Evolutionary conservation across 2,113 vertebrate genomes (phyloP), one percentile per base, ranked within the genome.

Genomic region (Solea solea): DNA sequence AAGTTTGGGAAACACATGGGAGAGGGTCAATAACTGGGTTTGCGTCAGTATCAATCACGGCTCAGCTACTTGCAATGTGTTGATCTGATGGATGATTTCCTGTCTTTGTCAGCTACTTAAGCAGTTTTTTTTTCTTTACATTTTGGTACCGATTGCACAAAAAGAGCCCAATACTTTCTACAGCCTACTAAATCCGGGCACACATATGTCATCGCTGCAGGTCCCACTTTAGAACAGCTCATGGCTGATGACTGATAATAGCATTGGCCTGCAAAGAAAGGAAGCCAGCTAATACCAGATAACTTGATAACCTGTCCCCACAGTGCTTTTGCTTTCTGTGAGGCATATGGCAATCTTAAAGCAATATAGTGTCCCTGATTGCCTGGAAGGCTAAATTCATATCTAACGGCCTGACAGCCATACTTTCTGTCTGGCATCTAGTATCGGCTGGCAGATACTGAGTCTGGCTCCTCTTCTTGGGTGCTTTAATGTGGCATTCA

Each of bases 251-350:
- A 27, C 25, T 27, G 68, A 72, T 39, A 55, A 27, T 27, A 40
- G 34, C 59, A 65, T 9, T 40, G 44, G 40, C 42, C 46, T 73
- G 52, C 66, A 77, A 46, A 65, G 55, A 75, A 56, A 53, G n/a
- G 15, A 54, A 59, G 61, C 56, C 80, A 59, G 45, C 16, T 57
- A 58, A 57, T 42, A 56, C 9, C 3, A 49, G 56, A 67, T 68
- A 78, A 86, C 81, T 76, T 48, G 72, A 83, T 89, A 74, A 81
- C 61, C 76, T 78, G 62, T 69, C 46, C 53, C 69, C 13, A n/a
- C 42, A 64, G 75, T 69, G 13, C 14, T 54, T 65, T 70, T 45
- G 16, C 44, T 83, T 65, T 71, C 64, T 70, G 34, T 62, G 9
- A 7, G 77, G 58, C 79, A 84, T 79, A 67, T 70, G 75, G 74